Evolutionary conservation across 2,888 invertebrate species (phyloP), one percentile per base, ranked within the genome.

Genomic region (Mesodorylaimus sp.): DNA sequence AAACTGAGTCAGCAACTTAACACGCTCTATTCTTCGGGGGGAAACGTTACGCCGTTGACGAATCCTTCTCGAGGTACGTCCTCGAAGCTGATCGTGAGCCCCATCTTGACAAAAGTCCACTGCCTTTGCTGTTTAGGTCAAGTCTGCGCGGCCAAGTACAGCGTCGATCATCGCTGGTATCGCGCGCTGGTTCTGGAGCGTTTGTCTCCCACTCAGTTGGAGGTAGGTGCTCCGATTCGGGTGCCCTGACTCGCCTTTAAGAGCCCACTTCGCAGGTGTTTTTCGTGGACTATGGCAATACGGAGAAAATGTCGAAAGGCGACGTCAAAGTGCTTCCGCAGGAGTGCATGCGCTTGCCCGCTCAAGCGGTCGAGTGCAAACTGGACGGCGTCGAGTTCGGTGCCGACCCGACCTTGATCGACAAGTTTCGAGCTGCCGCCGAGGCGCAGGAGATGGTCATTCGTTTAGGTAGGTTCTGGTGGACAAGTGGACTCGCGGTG

Each of bases 191-290:
- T 39, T 7, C 7, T 39, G 7, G 41, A 39, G 21, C n/a, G 10
- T 10, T 16, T 16, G 32, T 32, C 32, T 32, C 16, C 32, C 32
- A 16, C 57, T 3, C 39, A 54, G 16, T 7, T 48, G 42, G 48
- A 53, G 51, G 55, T 19, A 52, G 25, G 44, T 23, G n/a, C n/a
- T n/a, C n/a, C n/a, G n/a, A n/a, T n/a, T n/a, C n/a, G n/a, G n/a
- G n/a, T n/a, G n/a, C n/a, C n/a, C n/a, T n/a, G n/a, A n/a, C n/a
- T n/a, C n/a, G n/a, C n/a, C n/a, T n/a, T 39, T 7, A 39, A 13
- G 21, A 39, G 10, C 7, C 16, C 7, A 10, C 21, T 39, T 39
- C 13, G 7, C 7, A 7, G 10, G 10, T 21, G 10, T 7, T 13
- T n/a, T 39, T 39, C 41, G 41, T 39, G 7, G 41, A 39, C 21